Conservation (phyloP, 2,113 vertebrate genomes). For the Seriola dumerili region DNA sequence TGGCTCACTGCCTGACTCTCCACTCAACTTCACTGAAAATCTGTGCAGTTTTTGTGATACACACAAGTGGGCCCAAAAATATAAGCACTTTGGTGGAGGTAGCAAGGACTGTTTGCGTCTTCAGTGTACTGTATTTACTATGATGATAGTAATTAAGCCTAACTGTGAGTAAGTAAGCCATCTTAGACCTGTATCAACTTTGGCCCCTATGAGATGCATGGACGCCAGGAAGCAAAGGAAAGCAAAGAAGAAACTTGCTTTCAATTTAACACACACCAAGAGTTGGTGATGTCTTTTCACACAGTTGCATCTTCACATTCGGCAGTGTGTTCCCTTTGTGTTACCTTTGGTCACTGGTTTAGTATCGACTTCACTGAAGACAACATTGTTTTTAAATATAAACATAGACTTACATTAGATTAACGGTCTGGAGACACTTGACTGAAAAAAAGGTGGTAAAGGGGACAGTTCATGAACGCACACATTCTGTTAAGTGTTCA, state of each 20-base stretch:
- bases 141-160: not conserved
- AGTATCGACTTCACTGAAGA: too few relatives aligned
- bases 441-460: too few relatives aligned
- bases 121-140: not conserved
- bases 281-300: not conserved
- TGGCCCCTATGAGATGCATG: not conserved
- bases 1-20: conserved; percentile 1
- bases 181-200: not conserved
- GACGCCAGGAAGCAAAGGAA: not conserved
- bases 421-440: too few relatives aligned
- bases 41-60: not conserved
- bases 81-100: not conserved
- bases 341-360: too few relatives aligned
- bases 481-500: not conserved
- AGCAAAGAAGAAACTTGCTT: not conserved
- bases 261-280: conserved; percentile 32
- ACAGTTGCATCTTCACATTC: not conserved
- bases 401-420: too few relatives aligned
- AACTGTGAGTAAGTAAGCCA: not conserved
- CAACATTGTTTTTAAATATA: too few relatives aligned
- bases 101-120: not conserved
- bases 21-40: not conserved
- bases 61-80: not conserved
- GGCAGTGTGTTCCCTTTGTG: too few relatives aligned
- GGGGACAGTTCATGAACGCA: too few relatives aligned